Percentiles rank a stretch among this genome's conserved stretches.
Evolutionary conservation across 2,888 invertebrate species (phyloP).

Genomic region (Hirtodrosophila confusa): DNA sequence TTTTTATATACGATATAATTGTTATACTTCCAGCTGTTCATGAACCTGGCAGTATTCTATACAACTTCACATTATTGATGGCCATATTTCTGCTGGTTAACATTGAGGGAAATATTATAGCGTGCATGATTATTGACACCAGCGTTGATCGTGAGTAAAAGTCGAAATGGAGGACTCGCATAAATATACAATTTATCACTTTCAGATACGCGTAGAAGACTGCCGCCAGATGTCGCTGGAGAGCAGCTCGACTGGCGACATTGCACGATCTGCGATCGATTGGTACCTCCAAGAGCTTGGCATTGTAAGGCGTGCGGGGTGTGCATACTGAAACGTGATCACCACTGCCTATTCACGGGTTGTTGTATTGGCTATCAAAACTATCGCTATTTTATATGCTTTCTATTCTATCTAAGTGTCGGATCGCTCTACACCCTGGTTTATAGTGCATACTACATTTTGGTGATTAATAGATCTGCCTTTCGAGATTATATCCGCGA

Average conservation of each 20-base stretch:
- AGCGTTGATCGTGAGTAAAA: slow-evolving; percentile 87
- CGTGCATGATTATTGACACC: slow-evolving; percentile 90
- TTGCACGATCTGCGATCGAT: slow-evolving; percentile 87
- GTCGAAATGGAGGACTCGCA: background rate
- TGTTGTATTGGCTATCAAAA: slow-evolving; percentile 94
- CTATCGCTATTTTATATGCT: slow-evolving; percentile 93
- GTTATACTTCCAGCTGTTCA: slow-evolving; percentile 89
- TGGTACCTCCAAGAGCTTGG: slow-evolving; percentile 93
- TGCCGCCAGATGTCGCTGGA: background rate
- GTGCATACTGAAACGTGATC: slow-evolving; percentile 94
- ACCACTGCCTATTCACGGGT: slow-evolving; percentile 94
- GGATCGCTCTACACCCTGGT: slow-evolving; percentile 89
- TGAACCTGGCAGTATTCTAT: slow-evolving; percentile 85
- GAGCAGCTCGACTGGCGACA: slow-evolving; percentile 10
- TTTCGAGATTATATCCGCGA: no score
- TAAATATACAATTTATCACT: no score
- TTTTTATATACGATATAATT: slow-evolving; percentile 85
- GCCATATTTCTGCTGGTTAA: slow-evolving; percentile 90
- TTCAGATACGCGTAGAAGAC: background rate
- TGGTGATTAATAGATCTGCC: no score
- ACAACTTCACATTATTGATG: slow-evolving; percentile 86
- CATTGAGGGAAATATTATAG: slow-evolving; percentile 90
- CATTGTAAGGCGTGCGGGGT: slow-evolving; percentile 93
- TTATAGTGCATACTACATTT: slow-evolving; percentile 85
- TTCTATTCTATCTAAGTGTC: slow-evolving; percentile 90